Conservation (phyloP, 1,140 invertebrate species). For the Gryon sp. region DNA sequence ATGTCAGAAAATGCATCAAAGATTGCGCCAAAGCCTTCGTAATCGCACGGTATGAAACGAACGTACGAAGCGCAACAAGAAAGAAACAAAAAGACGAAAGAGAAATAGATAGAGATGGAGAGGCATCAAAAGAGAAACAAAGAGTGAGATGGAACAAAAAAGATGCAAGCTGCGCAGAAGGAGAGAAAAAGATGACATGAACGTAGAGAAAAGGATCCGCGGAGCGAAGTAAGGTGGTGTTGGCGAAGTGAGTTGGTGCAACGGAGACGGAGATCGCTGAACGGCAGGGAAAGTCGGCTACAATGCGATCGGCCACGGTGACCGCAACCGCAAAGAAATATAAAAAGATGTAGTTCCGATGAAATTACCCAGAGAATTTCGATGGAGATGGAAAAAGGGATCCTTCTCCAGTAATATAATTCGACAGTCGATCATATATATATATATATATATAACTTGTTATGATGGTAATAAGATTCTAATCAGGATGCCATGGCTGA, state of each 20-base stretch:
- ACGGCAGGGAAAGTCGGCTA: constrained; percentile 32
- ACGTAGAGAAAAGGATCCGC: too few species aligned
- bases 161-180: background rate
- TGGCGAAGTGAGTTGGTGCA: constrained; percentile 11
- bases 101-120: constrained; percentile 23
- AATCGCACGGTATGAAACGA: constrained; percentile 53
- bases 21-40: constrained; percentile 57
- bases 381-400: constrained; percentile 6
- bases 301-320: constrained; percentile 27
- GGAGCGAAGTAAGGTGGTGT: constrained; percentile 28
- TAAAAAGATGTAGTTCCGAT: constrained; percentile 34
- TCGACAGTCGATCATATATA: too few species aligned
- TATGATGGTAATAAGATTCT: too few species aligned
- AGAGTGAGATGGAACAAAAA: constrained; percentile 24
- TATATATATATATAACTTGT: too few species aligned
- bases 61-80: constrained; percentile 28
- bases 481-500: too few species aligned
- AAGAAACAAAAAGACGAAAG: constrained; percentile 19
- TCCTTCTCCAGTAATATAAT: too few species aligned
- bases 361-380: constrained; percentile 24
- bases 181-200: too few species aligned
- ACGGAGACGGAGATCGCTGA: constrained; percentile 5
- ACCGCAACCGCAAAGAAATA: constrained; percentile 37
- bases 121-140: background rate
- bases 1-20: constrained; percentile 60